phyloP scores from a whole-genome alignment of 2,797 vertebrate genomes.

The Eulemur albifrons region DNA sequence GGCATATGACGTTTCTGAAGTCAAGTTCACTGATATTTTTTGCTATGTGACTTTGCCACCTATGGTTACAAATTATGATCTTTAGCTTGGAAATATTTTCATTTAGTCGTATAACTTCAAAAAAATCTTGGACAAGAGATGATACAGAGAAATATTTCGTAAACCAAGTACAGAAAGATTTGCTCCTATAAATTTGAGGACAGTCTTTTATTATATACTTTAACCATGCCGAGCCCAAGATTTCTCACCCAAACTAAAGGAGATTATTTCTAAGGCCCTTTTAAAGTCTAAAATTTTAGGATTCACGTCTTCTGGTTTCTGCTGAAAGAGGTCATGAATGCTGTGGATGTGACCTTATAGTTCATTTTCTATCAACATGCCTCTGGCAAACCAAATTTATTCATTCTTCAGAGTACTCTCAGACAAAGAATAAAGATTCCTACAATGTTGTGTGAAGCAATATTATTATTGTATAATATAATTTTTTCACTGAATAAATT shows the following conservation, averaged over 20 bases:
- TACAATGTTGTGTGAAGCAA: not conserved
- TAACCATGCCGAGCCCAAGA: not conserved
- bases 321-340: not conserved
- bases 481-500: not conserved
- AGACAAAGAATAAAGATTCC: not conserved
- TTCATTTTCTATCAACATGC: not conserved
- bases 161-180: not conserved
- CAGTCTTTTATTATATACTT: not conserved
- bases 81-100: not conserved
- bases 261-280: not conserved
- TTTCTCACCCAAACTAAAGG: not conserved
- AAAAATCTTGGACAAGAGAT: not conserved
- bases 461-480: not conserved
- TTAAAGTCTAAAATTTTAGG: not conserved
- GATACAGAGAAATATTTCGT: not conserved
- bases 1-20: not conserved
- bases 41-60: not conserved
- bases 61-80: not conserved
- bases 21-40: slow-evolving; percentile 21
- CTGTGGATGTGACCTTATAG: not conserved
- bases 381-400: slow-evolving; percentile 6
- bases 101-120: not conserved
- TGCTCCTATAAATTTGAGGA: not conserved
- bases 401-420: not conserved
- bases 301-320: not conserved